Conservation (phyloP, 2,888 invertebrate genomes). For the Ormyrus rosae region DNA sequence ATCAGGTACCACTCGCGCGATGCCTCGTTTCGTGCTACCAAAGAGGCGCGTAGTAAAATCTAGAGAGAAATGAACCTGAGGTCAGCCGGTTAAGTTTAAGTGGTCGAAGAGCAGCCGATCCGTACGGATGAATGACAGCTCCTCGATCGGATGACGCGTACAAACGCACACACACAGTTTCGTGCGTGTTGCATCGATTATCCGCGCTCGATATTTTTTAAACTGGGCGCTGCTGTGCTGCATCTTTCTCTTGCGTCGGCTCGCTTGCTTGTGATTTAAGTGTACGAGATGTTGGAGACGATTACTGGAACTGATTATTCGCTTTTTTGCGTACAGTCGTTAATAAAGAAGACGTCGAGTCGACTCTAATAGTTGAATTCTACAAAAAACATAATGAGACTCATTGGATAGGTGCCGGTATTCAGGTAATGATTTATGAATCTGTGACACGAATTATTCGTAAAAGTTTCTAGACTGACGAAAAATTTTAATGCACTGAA, state of each 20-base stretch:
- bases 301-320: slow-evolving; percentile 41
- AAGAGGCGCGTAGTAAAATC: neutral
- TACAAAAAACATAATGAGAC: too few relatives aligned
- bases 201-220: slow-evolving; percentile 18
- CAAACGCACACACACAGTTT: neutral
- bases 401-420: too few relatives aligned
- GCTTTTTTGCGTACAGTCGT: neutral
- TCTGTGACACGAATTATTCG: too few relatives aligned
- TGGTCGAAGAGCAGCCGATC: neutral
- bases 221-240: too few relatives aligned
- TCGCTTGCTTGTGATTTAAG: slow-evolving; percentile 15
- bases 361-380: too few relatives aligned
- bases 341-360: too few relatives aligned
- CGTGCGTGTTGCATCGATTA: neutral
- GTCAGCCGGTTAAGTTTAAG: slow-evolving; percentile 47
- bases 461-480: too few relatives aligned
- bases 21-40: neutral
- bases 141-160: neutral
- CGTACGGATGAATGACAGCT: slow-evolving; percentile 30
- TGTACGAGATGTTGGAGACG: neutral
- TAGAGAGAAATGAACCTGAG: slow-evolving; percentile 39
- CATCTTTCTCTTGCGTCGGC: slow-evolving; percentile 1
- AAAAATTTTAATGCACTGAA: too few relatives aligned
- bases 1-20: slow-evolving; percentile 5
- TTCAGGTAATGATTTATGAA: too few relatives aligned